Conservation (phyloP, 2,113 vertebrate species). For the Chrysochloris asiatica region DNA sequence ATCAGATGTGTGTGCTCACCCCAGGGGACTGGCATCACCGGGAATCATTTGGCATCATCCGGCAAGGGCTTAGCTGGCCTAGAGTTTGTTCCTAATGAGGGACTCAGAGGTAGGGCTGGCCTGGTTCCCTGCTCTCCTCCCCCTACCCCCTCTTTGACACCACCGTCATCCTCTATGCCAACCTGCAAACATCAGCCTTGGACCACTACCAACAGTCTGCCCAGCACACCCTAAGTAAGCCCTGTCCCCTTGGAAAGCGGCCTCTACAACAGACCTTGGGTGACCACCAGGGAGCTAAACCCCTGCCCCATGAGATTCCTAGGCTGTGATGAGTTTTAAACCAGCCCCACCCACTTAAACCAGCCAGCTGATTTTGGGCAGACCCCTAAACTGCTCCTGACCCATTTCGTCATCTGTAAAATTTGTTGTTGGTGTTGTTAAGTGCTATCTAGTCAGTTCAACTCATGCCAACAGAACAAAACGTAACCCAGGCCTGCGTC, state of each 20-base stretch:
- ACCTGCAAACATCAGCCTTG: too few species aligned
- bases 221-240: not conserved
- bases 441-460: too few species aligned
- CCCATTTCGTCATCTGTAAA: not conserved
- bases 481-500: too few species aligned
- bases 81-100: not conserved
- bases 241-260: too few species aligned
- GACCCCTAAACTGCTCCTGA: fast-evolving
- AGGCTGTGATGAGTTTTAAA: not conserved
- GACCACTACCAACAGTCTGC: too few species aligned
- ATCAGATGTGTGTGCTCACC: fast-evolving
- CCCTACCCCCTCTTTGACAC: not conserved
- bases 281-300: too few species aligned
- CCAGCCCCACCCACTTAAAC: not conserved
- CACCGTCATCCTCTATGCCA: not conserved
- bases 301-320: not conserved
- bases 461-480: too few species aligned
- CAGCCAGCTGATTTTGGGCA: not conserved
- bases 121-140: too few species aligned
- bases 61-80: not conserved
- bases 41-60: too few species aligned
- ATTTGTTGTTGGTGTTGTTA: too few species aligned
- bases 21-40: not conserved
- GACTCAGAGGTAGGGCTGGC: fast-evolving
- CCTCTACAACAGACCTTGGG: too few species aligned